Percentiles rank a stretch among this genome's conserved stretches.
Conservation (phyloP, 2,113 vertebrate genomes). For the Xyliphius kryptos region DNA sequence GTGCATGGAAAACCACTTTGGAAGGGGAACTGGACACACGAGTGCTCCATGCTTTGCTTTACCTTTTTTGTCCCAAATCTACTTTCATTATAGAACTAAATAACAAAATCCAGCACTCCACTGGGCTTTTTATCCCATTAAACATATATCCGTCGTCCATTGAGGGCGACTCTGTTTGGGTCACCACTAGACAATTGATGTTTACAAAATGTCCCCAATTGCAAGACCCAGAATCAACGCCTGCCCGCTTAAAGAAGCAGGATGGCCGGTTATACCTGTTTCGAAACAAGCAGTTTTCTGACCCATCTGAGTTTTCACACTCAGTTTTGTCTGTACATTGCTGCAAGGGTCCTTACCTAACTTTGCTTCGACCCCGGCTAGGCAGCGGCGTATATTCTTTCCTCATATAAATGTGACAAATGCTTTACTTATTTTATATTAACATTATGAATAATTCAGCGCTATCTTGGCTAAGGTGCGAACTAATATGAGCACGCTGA, state of each 20-base stretch:
- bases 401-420: conserved; percentile 65
- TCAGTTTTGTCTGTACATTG: not conserved
- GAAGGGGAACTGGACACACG: conserved; percentile 54
- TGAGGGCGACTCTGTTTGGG: not conserved
- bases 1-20: conserved; percentile 59
- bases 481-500: conserved; percentile 86
- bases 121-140: conserved; percentile 37
- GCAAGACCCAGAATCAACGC: conserved; percentile 19
- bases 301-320: not conserved
- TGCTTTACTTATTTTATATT: conserved; percentile 77
- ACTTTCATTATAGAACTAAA: conserved; percentile 41
- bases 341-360: not conserved
- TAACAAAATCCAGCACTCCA: conserved; percentile 23
- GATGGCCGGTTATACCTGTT: not conserved
- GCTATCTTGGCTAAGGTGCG: conserved; percentile 83
- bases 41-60: conserved; percentile 37
- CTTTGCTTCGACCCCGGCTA: conserved; percentile 10
- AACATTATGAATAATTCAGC: conserved; percentile 86
- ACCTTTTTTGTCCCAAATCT: conserved; percentile 30
- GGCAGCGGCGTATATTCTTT: conserved; percentile 38
- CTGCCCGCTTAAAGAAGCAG: not conserved
- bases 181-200: not conserved
- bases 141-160: conserved; percentile 8
- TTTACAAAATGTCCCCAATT: conserved; percentile 8
- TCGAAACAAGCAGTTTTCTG: not conserved